Conservation (phyloP, 2,888 invertebrate genomes). For the Matsumyia berberina region DNA sequence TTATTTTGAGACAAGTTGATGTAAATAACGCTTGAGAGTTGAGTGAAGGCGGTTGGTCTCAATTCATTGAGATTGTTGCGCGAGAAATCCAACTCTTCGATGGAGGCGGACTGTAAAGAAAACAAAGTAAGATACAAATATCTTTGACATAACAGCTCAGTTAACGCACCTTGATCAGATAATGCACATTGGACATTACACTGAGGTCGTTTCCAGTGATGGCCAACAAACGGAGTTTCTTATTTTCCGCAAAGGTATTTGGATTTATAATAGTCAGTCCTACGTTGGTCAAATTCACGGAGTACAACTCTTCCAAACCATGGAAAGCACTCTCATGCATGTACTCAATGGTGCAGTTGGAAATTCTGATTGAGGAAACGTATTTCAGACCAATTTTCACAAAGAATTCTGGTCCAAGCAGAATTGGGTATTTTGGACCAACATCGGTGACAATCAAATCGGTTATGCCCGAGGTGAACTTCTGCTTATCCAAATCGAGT, state of each 20-base stretch:
- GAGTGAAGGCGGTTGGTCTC: constrained; percentile 87
- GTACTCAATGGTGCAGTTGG: constrained; percentile 88
- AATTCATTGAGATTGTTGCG: constrained; percentile 88
- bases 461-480: constrained; percentile 88
- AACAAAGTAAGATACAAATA: not conserved
- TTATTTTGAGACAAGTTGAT: constrained; percentile 89
- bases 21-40: constrained; percentile 88
- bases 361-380: constrained; percentile 88
- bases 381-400: constrained; percentile 87
- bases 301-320: constrained; percentile 88
- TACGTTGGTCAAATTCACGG: constrained; percentile 89
- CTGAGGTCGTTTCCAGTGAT: constrained; percentile 88
- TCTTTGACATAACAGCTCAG: no score
- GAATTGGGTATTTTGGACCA: constrained; percentile 86
- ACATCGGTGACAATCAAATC: constrained; percentile 88
- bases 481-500: constrained; percentile 88
- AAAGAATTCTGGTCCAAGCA: constrained; percentile 87
- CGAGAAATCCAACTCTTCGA: constrained; percentile 90
- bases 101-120: constrained; percentile 85
- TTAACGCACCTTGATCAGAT: constrained; percentile 80
- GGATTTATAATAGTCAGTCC: constrained; percentile 88
- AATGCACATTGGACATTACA: constrained; percentile 82
- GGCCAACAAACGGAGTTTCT: constrained; percentile 88
- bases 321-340: constrained; percentile 89
- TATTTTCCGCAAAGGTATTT: constrained; percentile 89